Evolutionary conservation across 2,797 vertebrate species (phyloP), one percentile per base, ranked within the genome.

Genomic region (Liparis tanakae): DNA sequence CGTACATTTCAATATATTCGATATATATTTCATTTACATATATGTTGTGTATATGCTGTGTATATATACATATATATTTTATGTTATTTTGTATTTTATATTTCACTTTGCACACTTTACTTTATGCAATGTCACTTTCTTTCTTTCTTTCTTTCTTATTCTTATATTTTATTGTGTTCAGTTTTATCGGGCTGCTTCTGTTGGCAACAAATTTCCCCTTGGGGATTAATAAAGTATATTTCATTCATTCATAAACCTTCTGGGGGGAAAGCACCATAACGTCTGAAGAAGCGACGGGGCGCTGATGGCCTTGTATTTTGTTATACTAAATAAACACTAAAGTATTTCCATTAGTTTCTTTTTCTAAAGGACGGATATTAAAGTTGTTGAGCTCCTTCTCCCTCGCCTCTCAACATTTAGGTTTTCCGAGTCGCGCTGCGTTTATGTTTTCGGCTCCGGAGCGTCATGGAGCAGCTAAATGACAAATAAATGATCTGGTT

Each of bases 391-490:
- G 34, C 46, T 61, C 10, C 51, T 61, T 67, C 67, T 15, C 0
- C 15, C 4, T 14, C 36, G 8, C 7, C 6, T 53, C 6, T 55
- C 56, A 51, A 10, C 12, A 5, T 20, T 6, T 13, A 3, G 0
- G 4, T 5, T 44, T 44, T 34, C 41, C 22, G 61, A 22, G 54
- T 22, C 5, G 30, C 55, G 50, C 0, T 7, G 5, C 34, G 5
- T 4, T 64, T 14, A 10, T 5, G 30, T 61, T 79, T 71, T 72
- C 48, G 58, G 36, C 53, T 44, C 25, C 63, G 58, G 43, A 39
- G 34, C 33, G 48, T 68, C 36, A 25, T 20, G 2, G 65, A 51
- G 22, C 64, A 67, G 36, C 43, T 75, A 57, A 15, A 56, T 48
- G 18, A 12, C 10, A 33, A 64, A 43, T 9, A 33, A 6, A 41